Evolutionary conservation across 2,888 invertebrate species (phyloP), one percentile per base, ranked within the genome.

Genomic region (Sycophila texana): DNA sequence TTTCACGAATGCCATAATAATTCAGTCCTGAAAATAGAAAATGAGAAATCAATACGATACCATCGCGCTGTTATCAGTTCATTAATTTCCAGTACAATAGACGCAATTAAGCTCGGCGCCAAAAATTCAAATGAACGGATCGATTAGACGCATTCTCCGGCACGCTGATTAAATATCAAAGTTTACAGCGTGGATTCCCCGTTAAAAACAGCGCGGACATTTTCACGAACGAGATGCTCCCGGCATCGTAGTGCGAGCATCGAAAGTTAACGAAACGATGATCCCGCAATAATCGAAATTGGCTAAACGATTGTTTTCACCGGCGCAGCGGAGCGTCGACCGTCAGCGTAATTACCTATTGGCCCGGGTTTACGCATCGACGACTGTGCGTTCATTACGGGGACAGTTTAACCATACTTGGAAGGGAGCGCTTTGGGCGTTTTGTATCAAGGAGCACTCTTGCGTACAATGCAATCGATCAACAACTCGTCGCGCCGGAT

Each of bases 201-300:
- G 39, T 39, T 39, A 39, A 39, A 39, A 39, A 39, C 39, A 39
- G 39, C 7, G 7, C 10, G 39, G 39, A 39, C 39, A 39, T 39
- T 39, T 7, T 39, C 39, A n/a, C n/a, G 63, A 10, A 5, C 39
- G 63, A 63, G 63, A 39, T n/a, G 39, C 39, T 47, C 7, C n/a
- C 39, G 39, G 10, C 10, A 39, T 10, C 39, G 39, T 7, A 10
- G 39, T 7, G 39, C 39, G 39, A 10, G 22, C 13, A 14, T 13
- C 51, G 22, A 51, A 16, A n/a, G 49, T 18, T 26, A 57, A 47
- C 10, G 70, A 60, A 60, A 75, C 53, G 67, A 51, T 66, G 71
- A 77, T 71, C 55, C 65, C 26, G 57, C 55, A 58, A 73, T 78
- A 61, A 73, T 68, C 68, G 78, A 74, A 78, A 78, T 78, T 77